Evolutionary conservation across 2,113 vertebrate genomes (phyloP).

Genomic region (Rana temporaria): DNA sequence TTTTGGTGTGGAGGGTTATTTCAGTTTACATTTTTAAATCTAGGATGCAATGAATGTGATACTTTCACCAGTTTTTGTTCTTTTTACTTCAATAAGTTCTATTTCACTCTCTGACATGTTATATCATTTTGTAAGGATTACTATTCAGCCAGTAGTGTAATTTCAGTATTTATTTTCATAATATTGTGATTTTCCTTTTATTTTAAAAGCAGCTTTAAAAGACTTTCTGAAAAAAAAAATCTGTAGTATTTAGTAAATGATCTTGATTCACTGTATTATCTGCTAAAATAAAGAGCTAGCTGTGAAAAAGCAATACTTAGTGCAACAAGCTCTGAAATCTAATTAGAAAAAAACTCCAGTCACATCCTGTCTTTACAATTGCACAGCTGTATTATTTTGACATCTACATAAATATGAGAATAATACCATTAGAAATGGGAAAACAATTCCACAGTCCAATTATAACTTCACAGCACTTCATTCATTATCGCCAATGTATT

Average conservation of each 20-base stretch:
- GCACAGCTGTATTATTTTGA: constrained; percentile 57
- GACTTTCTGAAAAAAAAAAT: constrained; percentile 4
- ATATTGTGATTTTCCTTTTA: background rate
- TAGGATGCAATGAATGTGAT: too few species aligned
- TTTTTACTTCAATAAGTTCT: too few species aligned
- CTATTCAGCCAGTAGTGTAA: background rate
- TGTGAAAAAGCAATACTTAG: constrained; percentile 41
- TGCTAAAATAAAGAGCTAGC: constrained; percentile 35
- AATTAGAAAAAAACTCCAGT: constrained; percentile 43
- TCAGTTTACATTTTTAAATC: too few species aligned
- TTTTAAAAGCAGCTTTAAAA: constrained; percentile 3
- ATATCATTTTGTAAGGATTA: background rate
- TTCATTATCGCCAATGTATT: constrained; percentile 53
- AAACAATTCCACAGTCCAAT: constrained; percentile 52
- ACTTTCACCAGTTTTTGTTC: too few species aligned
- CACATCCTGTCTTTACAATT: constrained; percentile 25
- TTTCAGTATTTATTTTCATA: constrained; percentile 6
- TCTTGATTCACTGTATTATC: constrained; percentile 24
- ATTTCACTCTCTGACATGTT: too few species aligned
- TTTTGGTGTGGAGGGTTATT: too few species aligned
- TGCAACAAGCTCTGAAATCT: constrained; percentile 35
- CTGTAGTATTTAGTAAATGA: constrained; percentile 28
- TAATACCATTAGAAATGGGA: constrained; percentile 55
- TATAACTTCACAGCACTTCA: constrained; percentile 52
- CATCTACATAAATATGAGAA: constrained; percentile 53